Evolutionary conservation across 2,888 invertebrate genomes (phyloP).

Genomic region (Dasypolia templi): DNA sequence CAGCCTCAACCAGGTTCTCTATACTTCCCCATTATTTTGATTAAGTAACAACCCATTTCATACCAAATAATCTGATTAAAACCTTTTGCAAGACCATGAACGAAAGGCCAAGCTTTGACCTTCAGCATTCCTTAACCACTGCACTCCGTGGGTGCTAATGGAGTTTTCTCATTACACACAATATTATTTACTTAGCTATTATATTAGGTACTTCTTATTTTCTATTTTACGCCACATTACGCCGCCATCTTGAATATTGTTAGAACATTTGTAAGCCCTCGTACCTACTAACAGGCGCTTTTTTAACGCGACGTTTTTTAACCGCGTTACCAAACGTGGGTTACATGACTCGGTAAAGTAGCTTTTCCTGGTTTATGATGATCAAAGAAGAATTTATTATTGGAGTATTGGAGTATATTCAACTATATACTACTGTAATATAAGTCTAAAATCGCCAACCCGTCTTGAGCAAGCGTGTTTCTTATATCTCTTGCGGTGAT

Average conservation of each 20-base stretch:
- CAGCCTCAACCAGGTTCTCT: too few species aligned
- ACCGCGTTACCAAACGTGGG: too few species aligned
- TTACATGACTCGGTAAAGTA: background rate
- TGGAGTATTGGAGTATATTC: background rate
- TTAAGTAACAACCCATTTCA: background rate
- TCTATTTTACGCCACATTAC: constrained; percentile 37
- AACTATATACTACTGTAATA: too few species aligned
- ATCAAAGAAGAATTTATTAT: constrained; percentile 6
- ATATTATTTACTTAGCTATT: constrained; percentile 46
- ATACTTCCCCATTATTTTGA: background rate
- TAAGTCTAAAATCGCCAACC: too few species aligned
- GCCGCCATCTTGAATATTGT: constrained; percentile 27
- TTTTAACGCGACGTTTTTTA: too few species aligned
- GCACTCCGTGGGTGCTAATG: constrained; percentile 56
- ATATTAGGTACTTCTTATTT: constrained; percentile 35
- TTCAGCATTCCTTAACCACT: constrained; percentile 25
- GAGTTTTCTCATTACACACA: constrained; percentile 54
- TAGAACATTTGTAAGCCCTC: constrained; percentile 9
- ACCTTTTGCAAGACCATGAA: constrained; percentile 18
- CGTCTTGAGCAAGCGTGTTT: too few species aligned
- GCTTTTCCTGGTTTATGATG: constrained; percentile 14
- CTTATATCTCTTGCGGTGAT: too few species aligned
- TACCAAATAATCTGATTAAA: constrained; percentile 22
- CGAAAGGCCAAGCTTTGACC: constrained; percentile 41
- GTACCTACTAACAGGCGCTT: too few species aligned